Percentiles rank a stretch among this genome's conserved stretches.
These are phyloP conservation scores for Phallusia fumigata DNA, from an alignment of 23 tunicate genomes.

Conservation along the genomic window DNA sequence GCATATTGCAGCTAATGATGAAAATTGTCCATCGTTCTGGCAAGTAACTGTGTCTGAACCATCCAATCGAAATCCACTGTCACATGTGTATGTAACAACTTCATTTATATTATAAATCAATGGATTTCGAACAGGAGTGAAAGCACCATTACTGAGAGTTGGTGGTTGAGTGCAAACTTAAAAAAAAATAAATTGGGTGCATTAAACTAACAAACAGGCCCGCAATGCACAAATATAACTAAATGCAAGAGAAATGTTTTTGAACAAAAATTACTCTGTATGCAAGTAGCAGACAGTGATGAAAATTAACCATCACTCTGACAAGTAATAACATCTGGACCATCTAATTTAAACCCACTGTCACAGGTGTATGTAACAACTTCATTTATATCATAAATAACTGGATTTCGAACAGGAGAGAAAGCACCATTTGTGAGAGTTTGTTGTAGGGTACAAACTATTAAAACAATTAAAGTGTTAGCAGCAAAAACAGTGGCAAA, in stretches of 20 bases:
- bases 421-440: conserved; percentile 9
- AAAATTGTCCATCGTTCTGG: not conserved
- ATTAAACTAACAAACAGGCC: not conserved
- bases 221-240: not conserved
- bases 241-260: not conserved
- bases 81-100: conserved; percentile 12
- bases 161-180: conserved; percentile 8
- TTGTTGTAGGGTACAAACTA: not conserved
- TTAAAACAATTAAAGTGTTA: not conserved
- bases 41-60: conserved; percentile 12
- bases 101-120: conserved; percentile 1
- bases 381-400: conserved; percentile 14
- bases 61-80: conserved; percentile 1
- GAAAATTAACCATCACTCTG: conserved; percentile 3
- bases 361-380: conserved; percentile 15
- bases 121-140: conserved; percentile 3
- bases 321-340: not conserved
- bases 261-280: not conserved
- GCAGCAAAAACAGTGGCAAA: not conserved
- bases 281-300: conserved; percentile 2
- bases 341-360: not conserved
- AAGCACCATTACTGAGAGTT: not conserved
- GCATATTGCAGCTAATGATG: conserved; percentile 4
- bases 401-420: conserved; percentile 9
- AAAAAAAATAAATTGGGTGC: not conserved